Evolutionary conservation across 2,113 vertebrate species (phyloP), one percentile per base, ranked within the genome.

Genomic region (Naja naja): DNA sequence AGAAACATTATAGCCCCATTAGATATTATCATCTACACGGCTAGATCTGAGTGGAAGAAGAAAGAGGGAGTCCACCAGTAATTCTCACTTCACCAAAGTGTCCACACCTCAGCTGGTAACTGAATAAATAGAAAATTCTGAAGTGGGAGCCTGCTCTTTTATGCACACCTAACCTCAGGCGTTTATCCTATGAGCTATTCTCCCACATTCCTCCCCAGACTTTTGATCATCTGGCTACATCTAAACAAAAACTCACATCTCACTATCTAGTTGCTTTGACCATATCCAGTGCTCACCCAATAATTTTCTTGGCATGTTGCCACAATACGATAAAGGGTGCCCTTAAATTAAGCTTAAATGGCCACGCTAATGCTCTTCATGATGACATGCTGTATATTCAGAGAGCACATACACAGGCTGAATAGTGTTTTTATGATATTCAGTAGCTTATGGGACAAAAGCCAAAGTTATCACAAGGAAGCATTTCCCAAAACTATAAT

Each of bases 391-490:
- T 86, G 16, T 6, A 45, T 30, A 12, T 3, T 86, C 20, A 53
- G 30, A 45, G 74, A 39, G 47, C 6, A 11, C 22, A 74, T 6
- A 87, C 18, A 88, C 18, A 27, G 34, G 2, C 7, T 81, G 34
- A 81, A 7, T 20, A 14, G 11, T 89, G 20, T 52, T 89, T 55
- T 85, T 89, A 74, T 34, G 43, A 86, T 89, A 20, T 45, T 86
- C 74, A 58, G 88, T 93, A 93, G 88, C 88, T 90, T 20, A 60
- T 10, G 64, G 89, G n/a, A 86, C 5, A 60, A 90, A 81, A 85
- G 89, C 81, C 88, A 93, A 93, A 90, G 88, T 90, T 89, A 93
- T 90, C 92, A 39, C 89, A 93, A 88, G 85, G 39, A 91, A 91
- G 58, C 16, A 45, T 93, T 90, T 87, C 47, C 23, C 56, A 88